Conservation (phyloP, 2,797 vertebrate genomes). For the Fundulus diaphanus region DNA sequence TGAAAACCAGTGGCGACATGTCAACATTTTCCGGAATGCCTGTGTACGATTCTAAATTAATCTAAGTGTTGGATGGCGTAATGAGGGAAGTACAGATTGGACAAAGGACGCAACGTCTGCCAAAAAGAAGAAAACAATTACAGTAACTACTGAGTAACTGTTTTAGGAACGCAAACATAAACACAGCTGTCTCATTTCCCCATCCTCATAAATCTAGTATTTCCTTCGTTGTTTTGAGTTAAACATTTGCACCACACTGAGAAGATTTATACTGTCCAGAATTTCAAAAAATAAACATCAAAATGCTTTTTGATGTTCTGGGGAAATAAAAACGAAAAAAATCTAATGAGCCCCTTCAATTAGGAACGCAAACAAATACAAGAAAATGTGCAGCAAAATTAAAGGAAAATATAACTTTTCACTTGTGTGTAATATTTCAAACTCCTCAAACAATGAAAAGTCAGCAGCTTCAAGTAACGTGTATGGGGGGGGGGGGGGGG, state of each 20-base stretch:
- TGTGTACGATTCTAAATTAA: neutral
- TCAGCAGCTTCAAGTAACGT: conserved; percentile 39
- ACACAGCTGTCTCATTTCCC: conserved; percentile 1
- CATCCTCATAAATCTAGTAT: neutral
- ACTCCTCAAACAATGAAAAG: conserved; percentile 36
- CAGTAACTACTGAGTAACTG: conserved; percentile 2
- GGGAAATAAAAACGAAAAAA: conserved; percentile 13
- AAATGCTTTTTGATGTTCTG: no score
- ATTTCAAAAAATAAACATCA: neutral
- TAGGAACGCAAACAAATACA: conserved; percentile 27
- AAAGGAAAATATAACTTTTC: conserved; percentile 7
- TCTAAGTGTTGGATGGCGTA: neutral
- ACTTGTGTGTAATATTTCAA: conserved; percentile 42
- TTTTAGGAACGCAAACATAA: neutral
- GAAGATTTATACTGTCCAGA: neutral
- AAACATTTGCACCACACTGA: neutral
- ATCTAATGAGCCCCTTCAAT: conserved; percentile 30
- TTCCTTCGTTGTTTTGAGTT: conserved; percentile 7
- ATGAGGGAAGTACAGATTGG: conserved; percentile 8
- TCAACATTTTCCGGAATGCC: conserved; percentile 1
- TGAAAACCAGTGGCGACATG: neutral
- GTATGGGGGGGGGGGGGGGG: no score
- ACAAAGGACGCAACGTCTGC: conserved; percentile 7
- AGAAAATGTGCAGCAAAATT: conserved; percentile 37
- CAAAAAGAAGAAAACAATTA: conserved; percentile 17